Conservation (phyloP, 2,888 invertebrate species). For the Oscheius sp. region DNA sequence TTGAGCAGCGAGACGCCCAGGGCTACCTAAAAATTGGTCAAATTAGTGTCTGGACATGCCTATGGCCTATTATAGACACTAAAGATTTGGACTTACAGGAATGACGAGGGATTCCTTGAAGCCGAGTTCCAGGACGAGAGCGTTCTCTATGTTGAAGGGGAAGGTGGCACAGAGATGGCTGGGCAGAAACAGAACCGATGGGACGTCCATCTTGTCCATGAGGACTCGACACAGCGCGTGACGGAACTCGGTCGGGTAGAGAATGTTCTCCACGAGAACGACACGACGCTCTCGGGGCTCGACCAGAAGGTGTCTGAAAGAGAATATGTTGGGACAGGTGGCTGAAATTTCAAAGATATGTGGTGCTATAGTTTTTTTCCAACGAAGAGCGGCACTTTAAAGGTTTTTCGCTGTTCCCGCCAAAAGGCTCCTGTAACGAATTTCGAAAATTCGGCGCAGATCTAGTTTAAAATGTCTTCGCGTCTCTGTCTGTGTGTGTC, state of each 20-base stretch:
- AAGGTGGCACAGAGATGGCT: conserved; percentile 86
- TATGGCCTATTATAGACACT: no score
- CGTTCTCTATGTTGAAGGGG: conserved; percentile 85
- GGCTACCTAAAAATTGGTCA: conserved; percentile 76
- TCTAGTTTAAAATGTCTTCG: no score
- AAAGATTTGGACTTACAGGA: conserved; percentile 38
- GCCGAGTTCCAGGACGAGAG: conserved; percentile 88
- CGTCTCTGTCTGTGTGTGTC: no score
- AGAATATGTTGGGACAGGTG: neutral
- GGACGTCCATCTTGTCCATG: conserved; percentile 65
- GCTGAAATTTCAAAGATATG: no score
- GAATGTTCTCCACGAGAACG: conserved; percentile 89
- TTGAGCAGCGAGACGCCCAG: conserved; percentile 87
- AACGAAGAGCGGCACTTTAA: no score
- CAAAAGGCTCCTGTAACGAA: no score
- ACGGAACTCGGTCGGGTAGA: conserved; percentile 85
- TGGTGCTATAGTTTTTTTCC: no score
- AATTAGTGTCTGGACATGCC: neutral
- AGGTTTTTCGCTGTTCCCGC: no score
- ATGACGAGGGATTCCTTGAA: conserved; percentile 82
- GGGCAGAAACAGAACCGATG: conserved; percentile 85
- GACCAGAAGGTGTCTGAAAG: conserved; percentile 84
- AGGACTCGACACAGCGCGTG: conserved; percentile 81
- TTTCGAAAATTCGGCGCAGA: no score
- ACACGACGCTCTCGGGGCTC: conserved; percentile 93